Percentiles rank a stretch among this genome's conserved stretches.
Conservation (phyloP, 1,140 invertebrate species). For the Drosophila saltans region DNA sequence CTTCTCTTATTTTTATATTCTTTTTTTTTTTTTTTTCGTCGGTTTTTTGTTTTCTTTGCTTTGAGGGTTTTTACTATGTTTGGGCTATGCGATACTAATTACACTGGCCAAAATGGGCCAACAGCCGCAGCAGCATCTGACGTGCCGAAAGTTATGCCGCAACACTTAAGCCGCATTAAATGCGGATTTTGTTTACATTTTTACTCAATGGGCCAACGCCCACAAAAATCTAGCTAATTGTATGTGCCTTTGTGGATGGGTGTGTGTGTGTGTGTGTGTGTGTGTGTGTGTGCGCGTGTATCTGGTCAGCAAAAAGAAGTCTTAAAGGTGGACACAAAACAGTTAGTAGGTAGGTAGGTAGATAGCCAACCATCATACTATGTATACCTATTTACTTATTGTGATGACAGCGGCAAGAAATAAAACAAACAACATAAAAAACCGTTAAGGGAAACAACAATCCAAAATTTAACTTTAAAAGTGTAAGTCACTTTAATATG, state of each 20-base stretch:
- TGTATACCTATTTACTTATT: slow-evolving; percentile 1
- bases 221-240: slow-evolving; percentile 60
- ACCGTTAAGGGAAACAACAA: not conserved
- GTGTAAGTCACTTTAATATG: no score
- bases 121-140: not conserved
- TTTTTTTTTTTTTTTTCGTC: not conserved
- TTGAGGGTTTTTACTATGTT: slow-evolving; percentile 33
- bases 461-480: not conserved
- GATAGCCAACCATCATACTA: not conserved
- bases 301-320: slow-evolving; percentile 16
- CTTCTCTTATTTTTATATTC: not conserved
- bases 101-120: slow-evolving; percentile 13
- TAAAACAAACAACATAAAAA: not conserved
- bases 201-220: slow-evolving; percentile 29
- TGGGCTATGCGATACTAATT: slow-evolving; percentile 49
- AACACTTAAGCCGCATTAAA: slow-evolving; percentile 69
- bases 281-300: not conserved
- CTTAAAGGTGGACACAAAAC: not conserved
- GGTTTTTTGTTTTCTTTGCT: not conserved
- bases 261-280: not conserved
- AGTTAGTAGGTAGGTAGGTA: not conserved
- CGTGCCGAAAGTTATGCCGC: slow-evolving; percentile 40
- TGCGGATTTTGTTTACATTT: slow-evolving; percentile 72
- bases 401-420: slow-evolving; percentile 1
- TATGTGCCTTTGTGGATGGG: slow-evolving; percentile 41